Conservation (phyloP, 1,140 invertebrate genomes). For the Drosophila lacteicornis region DNA sequence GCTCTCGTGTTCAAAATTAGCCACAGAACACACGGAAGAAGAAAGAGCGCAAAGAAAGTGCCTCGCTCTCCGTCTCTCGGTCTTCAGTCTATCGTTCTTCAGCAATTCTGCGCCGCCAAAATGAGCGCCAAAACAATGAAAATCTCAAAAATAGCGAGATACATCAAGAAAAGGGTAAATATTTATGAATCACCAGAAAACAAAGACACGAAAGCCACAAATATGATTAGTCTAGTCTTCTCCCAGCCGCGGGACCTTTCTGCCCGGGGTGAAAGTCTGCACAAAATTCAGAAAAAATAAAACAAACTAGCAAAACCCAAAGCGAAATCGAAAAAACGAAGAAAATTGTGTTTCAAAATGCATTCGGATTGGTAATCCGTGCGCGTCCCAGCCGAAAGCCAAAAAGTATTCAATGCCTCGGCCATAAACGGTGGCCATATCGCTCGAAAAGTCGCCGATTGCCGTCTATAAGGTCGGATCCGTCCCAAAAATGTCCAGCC, state of each 20-base stretch:
- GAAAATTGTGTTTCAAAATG: conserved; percentile 45
- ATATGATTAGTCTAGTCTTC: conserved; percentile 41
- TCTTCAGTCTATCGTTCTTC: conserved; percentile 19
- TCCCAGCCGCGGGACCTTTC: conserved; percentile 13
- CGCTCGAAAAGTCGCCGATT: conserved; percentile 14
- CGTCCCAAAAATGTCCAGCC: conserved; percentile 34
- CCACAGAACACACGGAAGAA: conserved; percentile 43
- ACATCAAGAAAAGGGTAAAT: conserved; percentile 84
- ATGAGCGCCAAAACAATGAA: conserved; percentile 83
- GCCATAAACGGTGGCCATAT: conserved; percentile 61
- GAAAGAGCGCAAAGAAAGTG: conserved; percentile 25
- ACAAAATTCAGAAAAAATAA: conserved; percentile 12
- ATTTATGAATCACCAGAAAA: conserved; percentile 25
- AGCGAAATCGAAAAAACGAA: conserved; percentile 22
- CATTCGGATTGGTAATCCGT: conserved; percentile 54
- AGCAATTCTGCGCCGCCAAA: conserved; percentile 47
- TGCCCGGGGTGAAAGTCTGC: conserved; percentile 65
- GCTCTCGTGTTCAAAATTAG: conserved; percentile 64
- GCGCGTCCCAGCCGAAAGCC: conserved; percentile 49
- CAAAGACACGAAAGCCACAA: conserved; percentile 2
- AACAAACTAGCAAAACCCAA: conserved; percentile 21
- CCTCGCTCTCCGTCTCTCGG: conserved; percentile 7
- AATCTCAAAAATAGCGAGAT: conserved; percentile 83
- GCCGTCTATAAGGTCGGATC: conserved; percentile 29
- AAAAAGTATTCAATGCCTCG: conserved; percentile 75